Base-by-base conservation (phyloP, 2,113 vertebrate genomes). In the Deroptyus accipitrinus region DNA sequence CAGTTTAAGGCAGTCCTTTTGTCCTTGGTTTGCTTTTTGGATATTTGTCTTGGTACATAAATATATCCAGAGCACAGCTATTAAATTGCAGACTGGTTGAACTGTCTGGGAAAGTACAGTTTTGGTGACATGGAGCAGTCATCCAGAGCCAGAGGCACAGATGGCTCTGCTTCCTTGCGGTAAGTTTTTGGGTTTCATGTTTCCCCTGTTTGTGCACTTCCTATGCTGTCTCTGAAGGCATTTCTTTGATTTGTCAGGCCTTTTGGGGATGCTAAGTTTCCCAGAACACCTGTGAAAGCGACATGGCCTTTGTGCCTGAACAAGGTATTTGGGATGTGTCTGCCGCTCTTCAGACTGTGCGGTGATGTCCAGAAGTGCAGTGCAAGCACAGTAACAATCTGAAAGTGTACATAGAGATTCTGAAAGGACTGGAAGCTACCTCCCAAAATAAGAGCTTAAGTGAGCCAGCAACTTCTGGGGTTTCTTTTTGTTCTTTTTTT, bases 391-490 rank as follows among this genome's bases (percentile, higher is more conserved):
- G 5, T 25, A 54, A 49, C 27, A 44, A 85, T 28, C 16, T 68
- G 39, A 16, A 83, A 46, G 9, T 3, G 0, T 41, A 5, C 6
- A 1, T 2, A 73, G 19, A 1, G 3, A 22, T 92, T 83, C 51
- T 13, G 37, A 41, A 63, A 83, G 48, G 35, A 24, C 31, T 44
- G 12, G 33, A 64, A 67, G 16, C 20, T 51, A 10, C 25, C 3
- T 6, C 66, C 80, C 33, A 66, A 51, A 87, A 61, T 77, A 19
- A 63, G 77, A 61, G 17, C 8, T 61, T 49, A 51, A 76, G 64
- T 35, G 30, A 90, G 2, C 2, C 33, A 64, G 7, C 41, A 72
- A 9, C 8, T 87, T 92, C 24, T 87, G 25, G 16, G 83, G 8
- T 64, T 72, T 9, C 1, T 52, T 76, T 67, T 66, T 78, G 2